phyloP scores from a whole-genome alignment of 2,113 vertebrate species.

The Lucifuga dentata region DNA sequence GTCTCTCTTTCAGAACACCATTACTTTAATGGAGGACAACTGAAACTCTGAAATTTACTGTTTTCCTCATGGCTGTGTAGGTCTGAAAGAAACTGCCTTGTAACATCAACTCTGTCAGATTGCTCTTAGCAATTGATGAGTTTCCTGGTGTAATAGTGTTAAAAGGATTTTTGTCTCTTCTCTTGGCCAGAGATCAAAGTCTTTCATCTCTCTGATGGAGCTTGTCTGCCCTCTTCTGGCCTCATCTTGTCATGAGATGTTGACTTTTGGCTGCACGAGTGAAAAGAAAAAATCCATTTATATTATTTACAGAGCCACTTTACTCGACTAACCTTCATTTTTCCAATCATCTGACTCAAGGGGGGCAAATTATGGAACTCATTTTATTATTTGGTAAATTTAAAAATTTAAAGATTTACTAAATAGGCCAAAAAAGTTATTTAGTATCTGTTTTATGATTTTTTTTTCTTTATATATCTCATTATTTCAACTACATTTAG shows the following conservation, averaged over 20 bases:
- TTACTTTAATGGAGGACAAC: slow-evolving; percentile 80
- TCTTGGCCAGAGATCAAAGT: slow-evolving; percentile 51
- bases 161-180: slow-evolving; percentile 62
- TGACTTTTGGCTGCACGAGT: too few relatives aligned
- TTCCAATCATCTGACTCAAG: too few relatives aligned
- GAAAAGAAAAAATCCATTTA: too few relatives aligned
- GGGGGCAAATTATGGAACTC: too few relatives aligned
- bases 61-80: slow-evolving; percentile 50
- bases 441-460: too few relatives aligned
- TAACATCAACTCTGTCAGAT: slow-evolving; percentile 67
- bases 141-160: slow-evolving; percentile 69
- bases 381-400: too few relatives aligned
- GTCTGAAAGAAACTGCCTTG: slow-evolving; percentile 54
- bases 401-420: too few relatives aligned
- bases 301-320: too few relatives aligned
- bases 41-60: slow-evolving; percentile 68
- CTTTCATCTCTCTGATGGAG: slow-evolving; percentile 51
- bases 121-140: slow-evolving; percentile 67
- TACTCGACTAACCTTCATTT: too few relatives aligned
- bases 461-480: too few relatives aligned
- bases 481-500: too few relatives aligned
- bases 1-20: slow-evolving; percentile 70
- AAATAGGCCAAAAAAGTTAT: too few relatives aligned
- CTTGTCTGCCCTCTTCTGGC: slow-evolving; percentile 80
- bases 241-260: neutral